Base-by-base conservation (phyloP, 2,888 invertebrate genomes). In the Cantharis lateralis region DNA sequence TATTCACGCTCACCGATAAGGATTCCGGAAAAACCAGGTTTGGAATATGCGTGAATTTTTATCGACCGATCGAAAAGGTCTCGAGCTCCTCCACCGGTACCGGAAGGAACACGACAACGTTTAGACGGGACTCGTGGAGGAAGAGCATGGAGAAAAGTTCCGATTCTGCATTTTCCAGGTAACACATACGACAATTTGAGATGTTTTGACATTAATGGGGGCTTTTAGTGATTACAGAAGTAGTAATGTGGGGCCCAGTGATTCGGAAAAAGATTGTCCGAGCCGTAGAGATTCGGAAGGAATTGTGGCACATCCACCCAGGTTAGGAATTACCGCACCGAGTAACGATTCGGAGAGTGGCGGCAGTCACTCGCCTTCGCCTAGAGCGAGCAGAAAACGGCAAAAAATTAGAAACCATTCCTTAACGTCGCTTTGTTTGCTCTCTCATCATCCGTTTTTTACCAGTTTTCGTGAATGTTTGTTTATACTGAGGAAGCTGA, bases 361-460 rank as follows among this genome's bases (percentile, higher is more conserved):
- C 10, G 96, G 96, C 68, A 95, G 95, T 82, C 95, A 95, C 88
- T 93, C 95, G 18, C 96, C 96, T 16, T 96, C 96, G 66, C 96
- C 96, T 0, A 91, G 96, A 80, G 95, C 95, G 62, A 93, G 93
- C 63, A 90, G 96, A 81, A 93, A 94, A 86, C 91, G 95, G 86
- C 95, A 95, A 91, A 93, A 95, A 84, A 90, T 95, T 82, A 92
- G 96, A 83, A 98, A 96, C 89, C 96, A 98, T 88, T 98, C 98
- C 13, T 90, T 99, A 82, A 99, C 99, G 62, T 98, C 99, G 70
- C 90, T 99, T 75, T 99, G 99, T 90, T 93, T 99, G 82, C 92
- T 99, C 75, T 98, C 98, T 79, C 99, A 99, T 91, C 99, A 99
- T 91, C 98, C 99, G 61, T 99, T 99, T 90, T 98, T 99, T 89